These are phyloP conservation scores for Tineola bisselliella DNA, from an alignment of 2,888 invertebrate species.

Conservation along the genomic window DNA sequence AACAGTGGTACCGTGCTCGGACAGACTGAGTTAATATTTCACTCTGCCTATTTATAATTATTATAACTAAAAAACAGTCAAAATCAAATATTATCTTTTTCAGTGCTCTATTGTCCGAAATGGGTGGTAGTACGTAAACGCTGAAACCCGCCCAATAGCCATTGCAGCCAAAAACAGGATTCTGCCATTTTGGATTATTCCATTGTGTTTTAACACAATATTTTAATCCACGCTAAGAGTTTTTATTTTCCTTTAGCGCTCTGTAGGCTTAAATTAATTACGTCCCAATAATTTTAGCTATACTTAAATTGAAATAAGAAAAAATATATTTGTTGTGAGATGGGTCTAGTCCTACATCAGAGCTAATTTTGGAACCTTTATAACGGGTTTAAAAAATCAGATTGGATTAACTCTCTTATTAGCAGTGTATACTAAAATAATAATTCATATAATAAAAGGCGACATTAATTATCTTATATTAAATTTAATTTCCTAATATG, in stretches of 20 bases:
- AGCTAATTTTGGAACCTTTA: slow-evolving; percentile 16
- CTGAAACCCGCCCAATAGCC: slow-evolving; percentile 3
- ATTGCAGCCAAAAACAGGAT: slow-evolving; percentile 4
- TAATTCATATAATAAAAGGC: too few relatives aligned
- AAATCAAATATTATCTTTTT: not conserved
- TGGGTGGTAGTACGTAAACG: not conserved
- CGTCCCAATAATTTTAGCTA: not conserved
- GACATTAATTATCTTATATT: too few relatives aligned
- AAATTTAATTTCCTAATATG: slow-evolving; percentile 7
- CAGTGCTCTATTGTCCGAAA: not conserved
- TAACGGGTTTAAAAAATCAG: too few relatives aligned
- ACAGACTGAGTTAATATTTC: too few relatives aligned
- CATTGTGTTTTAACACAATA: not conserved
- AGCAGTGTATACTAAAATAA: too few relatives aligned
- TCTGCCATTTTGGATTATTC: not conserved
- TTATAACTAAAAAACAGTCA: not conserved
- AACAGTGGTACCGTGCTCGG: too few relatives aligned
- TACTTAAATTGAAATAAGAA: too few relatives aligned
- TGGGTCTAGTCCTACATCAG: too few relatives aligned
- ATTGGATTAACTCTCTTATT: too few relatives aligned
- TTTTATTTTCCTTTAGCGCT: not conserved
- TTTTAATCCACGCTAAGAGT: not conserved
- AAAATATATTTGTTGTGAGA: too few relatives aligned
- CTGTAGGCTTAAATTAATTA: not conserved
- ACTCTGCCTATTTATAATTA: not conserved